Evolutionary conservation across 1,140 invertebrate species (phyloP).

Genomic region (Aphelinus certus): DNA sequence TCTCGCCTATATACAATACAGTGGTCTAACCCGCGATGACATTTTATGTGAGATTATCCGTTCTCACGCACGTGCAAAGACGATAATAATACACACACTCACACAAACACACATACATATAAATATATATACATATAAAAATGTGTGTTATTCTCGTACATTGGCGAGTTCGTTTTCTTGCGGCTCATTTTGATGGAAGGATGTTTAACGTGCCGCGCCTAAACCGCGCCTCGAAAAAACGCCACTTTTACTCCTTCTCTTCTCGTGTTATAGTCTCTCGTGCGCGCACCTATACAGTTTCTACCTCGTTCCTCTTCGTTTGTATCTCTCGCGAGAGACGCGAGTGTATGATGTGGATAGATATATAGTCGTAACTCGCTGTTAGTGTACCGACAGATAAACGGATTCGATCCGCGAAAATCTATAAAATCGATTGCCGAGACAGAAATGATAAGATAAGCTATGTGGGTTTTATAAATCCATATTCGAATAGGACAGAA

Average conservation of each 20-base stretch:
- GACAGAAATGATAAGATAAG: too few species aligned
- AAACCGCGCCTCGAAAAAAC: constrained; percentile 30
- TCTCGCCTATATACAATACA: too few species aligned
- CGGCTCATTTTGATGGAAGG: constrained; percentile 35
- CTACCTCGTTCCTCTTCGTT: constrained; percentile 16
- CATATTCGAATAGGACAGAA: too few species aligned
- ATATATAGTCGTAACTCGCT: neutral
- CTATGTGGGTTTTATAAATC: too few species aligned
- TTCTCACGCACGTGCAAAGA: constrained; percentile 23
- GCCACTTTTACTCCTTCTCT: neutral
- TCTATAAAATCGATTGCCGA: constrained; percentile 11
- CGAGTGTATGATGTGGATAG: neutral
- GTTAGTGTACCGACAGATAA: constrained; percentile 14
- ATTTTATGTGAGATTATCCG: constrained; percentile 8
- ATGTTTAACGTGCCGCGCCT: constrained; percentile 42
- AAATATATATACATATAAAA: neutral
- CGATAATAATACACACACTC: constrained; percentile 15
- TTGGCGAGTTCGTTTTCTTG: constrained; percentile 5
- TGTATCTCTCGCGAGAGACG: constrained; percentile 15
- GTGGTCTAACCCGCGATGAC: too few species aligned
- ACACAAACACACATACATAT: neutral
- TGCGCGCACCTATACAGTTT: neutral
- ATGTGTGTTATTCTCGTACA: neutral
- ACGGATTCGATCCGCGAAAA: constrained; percentile 25
- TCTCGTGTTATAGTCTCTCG: neutral